Percentiles rank a stretch among this genome's conserved stretches.
Evolutionary conservation across 1,140 invertebrate genomes (phyloP).

Genomic region (Anadara kagoshimensis): DNA sequence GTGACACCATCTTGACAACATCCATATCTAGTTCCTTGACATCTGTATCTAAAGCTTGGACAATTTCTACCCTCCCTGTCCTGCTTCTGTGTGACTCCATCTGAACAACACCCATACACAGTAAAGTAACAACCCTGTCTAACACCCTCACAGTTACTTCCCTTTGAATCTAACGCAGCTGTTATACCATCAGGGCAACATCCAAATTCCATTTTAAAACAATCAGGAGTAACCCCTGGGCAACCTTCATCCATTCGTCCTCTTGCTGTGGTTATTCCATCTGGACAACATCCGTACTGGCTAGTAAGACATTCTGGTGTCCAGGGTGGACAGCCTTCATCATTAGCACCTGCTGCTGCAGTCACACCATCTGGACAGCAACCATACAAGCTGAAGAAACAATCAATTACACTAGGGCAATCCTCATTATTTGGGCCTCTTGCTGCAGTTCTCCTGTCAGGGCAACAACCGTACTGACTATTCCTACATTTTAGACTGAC

Average conservation of each 20-base stretch:
- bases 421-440: conserved; percentile 65
- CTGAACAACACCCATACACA: conserved; percentile 62
- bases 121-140: neutral
- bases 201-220: conserved; percentile 10
- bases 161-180: conserved; percentile 36
- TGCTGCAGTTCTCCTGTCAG: conserved; percentile 69
- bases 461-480: conserved; percentile 70
- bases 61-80: conserved; percentile 47
- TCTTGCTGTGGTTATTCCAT: conserved; percentile 63
- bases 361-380: conserved; percentile 37
- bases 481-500: neutral
- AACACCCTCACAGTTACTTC: conserved; percentile 52
- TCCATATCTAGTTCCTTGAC: conserved; percentile 55
- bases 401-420: conserved; percentile 43
- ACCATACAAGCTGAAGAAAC: conserved; percentile 50
- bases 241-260: conserved; percentile 50
- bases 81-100: conserved; percentile 60
- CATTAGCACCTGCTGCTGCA: conserved; percentile 7
- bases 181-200: conserved; percentile 57
- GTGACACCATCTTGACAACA: conserved; percentile 67
- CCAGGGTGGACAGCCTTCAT: conserved; percentile 2
- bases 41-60: conserved; percentile 17
- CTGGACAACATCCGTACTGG: conserved; percentile 62
- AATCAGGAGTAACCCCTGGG: neutral
- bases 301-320: conserved; percentile 45